Evolutionary conservation across 1,140 invertebrate species (phyloP).

Genomic region (Aphis craccivora): DNA sequence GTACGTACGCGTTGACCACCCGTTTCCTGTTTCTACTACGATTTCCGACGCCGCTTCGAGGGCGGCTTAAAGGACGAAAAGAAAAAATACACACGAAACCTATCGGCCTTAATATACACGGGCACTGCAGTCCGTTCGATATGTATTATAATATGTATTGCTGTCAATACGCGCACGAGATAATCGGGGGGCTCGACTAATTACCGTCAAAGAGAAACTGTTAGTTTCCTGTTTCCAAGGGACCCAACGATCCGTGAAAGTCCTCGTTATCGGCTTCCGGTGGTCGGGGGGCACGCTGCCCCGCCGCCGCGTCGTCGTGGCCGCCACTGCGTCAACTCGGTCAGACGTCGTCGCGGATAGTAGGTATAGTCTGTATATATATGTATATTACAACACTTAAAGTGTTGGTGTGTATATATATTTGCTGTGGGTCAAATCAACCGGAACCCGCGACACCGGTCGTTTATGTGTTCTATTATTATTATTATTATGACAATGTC

Average conservation of each 20-base stretch:
- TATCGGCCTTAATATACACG: neutral
- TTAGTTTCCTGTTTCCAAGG: slow-evolving; percentile 56
- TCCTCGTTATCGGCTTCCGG: slow-evolving; percentile 58
- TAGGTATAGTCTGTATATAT: neutral
- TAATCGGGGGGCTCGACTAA: slow-evolving; percentile 53
- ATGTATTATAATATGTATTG: neutral
- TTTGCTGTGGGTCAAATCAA: slow-evolving; percentile 31
- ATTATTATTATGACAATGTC: neutral
- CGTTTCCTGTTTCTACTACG: slow-evolving; percentile 48
- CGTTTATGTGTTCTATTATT: neutral
- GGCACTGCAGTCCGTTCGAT: neutral
- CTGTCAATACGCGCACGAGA: slow-evolving; percentile 34
- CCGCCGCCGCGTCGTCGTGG: neutral
- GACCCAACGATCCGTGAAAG: slow-evolving; percentile 57
- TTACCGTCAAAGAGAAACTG: slow-evolving; percentile 56
- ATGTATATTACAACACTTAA: too few relatives aligned
- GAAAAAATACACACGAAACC: neutral
- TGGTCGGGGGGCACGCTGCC: neutral
- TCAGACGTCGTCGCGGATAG: neutral
- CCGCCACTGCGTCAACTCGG: slow-evolving; percentile 12
- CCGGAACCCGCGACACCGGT: slow-evolving; percentile 36
- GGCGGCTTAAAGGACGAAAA: neutral
- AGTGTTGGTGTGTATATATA: neutral
- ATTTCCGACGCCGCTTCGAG: neutral
- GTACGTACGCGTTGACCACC: slow-evolving; percentile 7